Evolutionary conservation across 2,113 vertebrate species (phyloP).

Genomic region (Castor canadensis): DNA sequence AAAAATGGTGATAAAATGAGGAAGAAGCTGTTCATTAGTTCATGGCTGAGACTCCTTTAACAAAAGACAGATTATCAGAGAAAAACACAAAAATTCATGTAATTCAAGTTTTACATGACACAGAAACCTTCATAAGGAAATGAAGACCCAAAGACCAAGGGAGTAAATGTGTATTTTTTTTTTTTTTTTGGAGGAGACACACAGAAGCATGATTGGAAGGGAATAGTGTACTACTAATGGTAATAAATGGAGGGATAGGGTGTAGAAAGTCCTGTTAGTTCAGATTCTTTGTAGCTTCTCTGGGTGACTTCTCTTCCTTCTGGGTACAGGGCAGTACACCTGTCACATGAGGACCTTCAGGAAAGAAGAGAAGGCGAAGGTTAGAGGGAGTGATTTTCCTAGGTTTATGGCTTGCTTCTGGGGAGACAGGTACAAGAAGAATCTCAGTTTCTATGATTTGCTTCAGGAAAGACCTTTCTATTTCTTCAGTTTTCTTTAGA

Average conservation of each 20-base stretch:
- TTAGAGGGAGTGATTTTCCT: background rate
- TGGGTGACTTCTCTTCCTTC: background rate
- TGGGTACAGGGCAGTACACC: background rate
- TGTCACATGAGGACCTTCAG: background rate
- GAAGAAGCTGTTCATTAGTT: too few species aligned
- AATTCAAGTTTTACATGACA: background rate
- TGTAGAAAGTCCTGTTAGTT: too few species aligned
- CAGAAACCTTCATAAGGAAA: background rate
- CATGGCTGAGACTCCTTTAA: background rate
- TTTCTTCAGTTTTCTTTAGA: background rate
- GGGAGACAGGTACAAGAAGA: background rate
- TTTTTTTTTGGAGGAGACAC: background rate
- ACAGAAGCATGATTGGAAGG: background rate
- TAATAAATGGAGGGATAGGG: background rate
- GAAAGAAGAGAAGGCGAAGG: background rate
- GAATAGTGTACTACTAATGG: background rate
- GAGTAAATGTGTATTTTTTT: background rate
- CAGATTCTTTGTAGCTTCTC: background rate
- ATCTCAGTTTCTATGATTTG: background rate
- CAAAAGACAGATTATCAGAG: background rate
- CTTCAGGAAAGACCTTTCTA: background rate
- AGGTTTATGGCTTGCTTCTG: background rate
- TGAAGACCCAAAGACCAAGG: background rate
- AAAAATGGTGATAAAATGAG: background rate
- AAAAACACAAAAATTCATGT: background rate